Conservation (phyloP, 2,888 invertebrate species). For the Schrankia costaestrigalis region DNA sequence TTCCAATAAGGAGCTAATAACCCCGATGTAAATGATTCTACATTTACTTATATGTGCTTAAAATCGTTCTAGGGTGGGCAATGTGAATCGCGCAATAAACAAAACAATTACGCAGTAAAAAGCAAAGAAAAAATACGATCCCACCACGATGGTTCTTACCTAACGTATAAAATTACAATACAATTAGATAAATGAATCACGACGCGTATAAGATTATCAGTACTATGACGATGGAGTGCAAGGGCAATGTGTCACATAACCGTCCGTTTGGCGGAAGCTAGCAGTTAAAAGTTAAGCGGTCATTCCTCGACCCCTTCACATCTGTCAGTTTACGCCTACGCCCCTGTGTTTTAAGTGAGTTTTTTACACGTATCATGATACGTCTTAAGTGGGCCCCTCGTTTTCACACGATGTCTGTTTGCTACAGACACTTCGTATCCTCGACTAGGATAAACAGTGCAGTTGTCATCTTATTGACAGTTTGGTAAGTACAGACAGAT, state of each 20-base stretch:
- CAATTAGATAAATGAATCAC: constrained; percentile 26
- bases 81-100: too few species aligned
- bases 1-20: too few species aligned
- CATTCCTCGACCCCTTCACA: constrained; percentile 61
- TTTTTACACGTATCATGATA: constrained; percentile 52
- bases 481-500: too few species aligned
- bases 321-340: constrained; percentile 65
- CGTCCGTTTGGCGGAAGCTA: constrained; percentile 64
- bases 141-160: too few species aligned
- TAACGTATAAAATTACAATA: constrained; percentile 19
- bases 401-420: constrained; percentile 55
- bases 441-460: constrained; percentile 49
- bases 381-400: constrained; percentile 59
- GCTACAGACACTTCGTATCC: constrained; percentile 52
- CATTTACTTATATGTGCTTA: too few species aligned
- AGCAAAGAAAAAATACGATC: too few species aligned
- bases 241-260: constrained; percentile 44
- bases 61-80: too few species aligned
- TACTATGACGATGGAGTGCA: too few species aligned
- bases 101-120: too few species aligned
- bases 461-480: constrained; percentile 37
- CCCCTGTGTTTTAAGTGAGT: constrained; percentile 51
- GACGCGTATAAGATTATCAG: constrained; percentile 17
- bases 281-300: constrained; percentile 73
- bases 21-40: too few species aligned